Evolutionary conservation across 2,113 vertebrate species (phyloP).

Genomic region (Bujurquina vittata): DNA sequence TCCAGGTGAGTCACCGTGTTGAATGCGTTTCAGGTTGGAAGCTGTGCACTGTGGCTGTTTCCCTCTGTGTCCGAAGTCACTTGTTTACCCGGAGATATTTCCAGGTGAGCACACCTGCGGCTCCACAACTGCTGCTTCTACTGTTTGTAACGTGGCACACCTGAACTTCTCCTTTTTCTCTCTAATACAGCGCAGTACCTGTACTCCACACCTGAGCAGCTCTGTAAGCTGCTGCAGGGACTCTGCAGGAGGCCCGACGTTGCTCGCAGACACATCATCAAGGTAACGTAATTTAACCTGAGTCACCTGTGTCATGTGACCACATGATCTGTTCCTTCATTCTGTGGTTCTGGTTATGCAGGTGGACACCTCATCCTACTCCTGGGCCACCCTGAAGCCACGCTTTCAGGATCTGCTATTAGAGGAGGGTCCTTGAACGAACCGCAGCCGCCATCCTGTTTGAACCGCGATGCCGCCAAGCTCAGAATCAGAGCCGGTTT

Average conservation of each 20-base stretch:
- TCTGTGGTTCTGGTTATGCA: slow-evolving; percentile 55
- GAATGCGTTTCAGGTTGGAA: slow-evolving; percentile 85
- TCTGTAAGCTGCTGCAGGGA: slow-evolving; percentile 88
- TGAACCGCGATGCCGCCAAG: slow-evolving; percentile 70
- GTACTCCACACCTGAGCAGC: slow-evolving; percentile 93
- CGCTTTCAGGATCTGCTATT: slow-evolving; percentile 88
- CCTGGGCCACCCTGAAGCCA: slow-evolving; percentile 86
- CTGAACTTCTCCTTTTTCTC: not conserved
- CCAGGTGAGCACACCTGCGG: slow-evolving; percentile 83
- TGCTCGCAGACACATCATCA: slow-evolving; percentile 86
- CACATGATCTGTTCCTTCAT: not conserved
- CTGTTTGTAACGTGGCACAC: slow-evolving; percentile 76
- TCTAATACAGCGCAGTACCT: slow-evolving; percentile 87
- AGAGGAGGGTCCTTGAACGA: slow-evolving; percentile 39
- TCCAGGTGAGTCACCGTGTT: not conserved
- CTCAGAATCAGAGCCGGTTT: slow-evolving; percentile 87
- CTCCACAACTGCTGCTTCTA: not conserved
- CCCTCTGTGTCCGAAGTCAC: slow-evolving; percentile 90
- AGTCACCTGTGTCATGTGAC: not conserved
- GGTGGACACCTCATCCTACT: slow-evolving; percentile 87
- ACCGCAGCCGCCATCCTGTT: not conserved
- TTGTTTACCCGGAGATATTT: slow-evolving; percentile 96
- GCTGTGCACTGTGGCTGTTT: slow-evolving; percentile 94
- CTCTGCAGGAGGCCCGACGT: slow-evolving; percentile 90
- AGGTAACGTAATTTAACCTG: slow-evolving; percentile 78